phyloP scores from a whole-genome alignment of 2,797 vertebrate genomes.

The Chaetodon trifasciatus region DNA sequence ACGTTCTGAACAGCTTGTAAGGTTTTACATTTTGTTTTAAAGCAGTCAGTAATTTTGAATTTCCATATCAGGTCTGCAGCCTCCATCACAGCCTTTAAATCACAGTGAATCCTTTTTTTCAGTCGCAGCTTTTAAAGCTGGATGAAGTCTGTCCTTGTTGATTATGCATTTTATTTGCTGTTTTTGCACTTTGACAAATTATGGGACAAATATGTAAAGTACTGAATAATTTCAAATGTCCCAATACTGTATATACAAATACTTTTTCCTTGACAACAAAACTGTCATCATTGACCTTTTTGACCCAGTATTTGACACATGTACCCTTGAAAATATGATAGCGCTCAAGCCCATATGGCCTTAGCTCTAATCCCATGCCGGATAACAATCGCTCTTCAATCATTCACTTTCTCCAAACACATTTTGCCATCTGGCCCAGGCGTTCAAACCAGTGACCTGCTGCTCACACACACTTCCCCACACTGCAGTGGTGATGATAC shows the following conservation, averaged over 20 bases:
- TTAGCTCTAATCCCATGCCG: not conserved
- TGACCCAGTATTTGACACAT: not conserved
- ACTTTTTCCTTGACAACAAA: too few relatives aligned
- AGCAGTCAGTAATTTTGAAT: not conserved
- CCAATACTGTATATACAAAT: not conserved
- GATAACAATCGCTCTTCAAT: conserved; percentile 28
- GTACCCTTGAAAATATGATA: conserved; percentile 5
- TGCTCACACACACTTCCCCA: conserved; percentile 30
- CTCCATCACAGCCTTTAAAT: not conserved
- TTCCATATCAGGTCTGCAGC: conserved; percentile 2
- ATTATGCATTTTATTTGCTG: not conserved
- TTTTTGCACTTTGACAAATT: conserved; percentile 17
- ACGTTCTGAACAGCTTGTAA: not conserved
- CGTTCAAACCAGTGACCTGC: conserved; percentile 49
- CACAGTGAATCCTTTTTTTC: too few relatives aligned
- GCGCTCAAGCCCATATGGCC: conserved; percentile 10
- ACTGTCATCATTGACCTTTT: not conserved
- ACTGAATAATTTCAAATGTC: not conserved
- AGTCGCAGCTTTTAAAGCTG: not conserved
- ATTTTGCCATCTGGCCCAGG: conserved; percentile 57
- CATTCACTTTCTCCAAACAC: conserved; percentile 34
- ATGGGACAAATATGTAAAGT: not conserved
- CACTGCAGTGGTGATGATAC: conserved; percentile 1
- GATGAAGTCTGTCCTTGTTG: conserved; percentile 26
- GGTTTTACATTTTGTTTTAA: not conserved